Evolutionary conservation across 2,113 vertebrate species (phyloP).

Genomic region (Mormyrus lacerda): DNA sequence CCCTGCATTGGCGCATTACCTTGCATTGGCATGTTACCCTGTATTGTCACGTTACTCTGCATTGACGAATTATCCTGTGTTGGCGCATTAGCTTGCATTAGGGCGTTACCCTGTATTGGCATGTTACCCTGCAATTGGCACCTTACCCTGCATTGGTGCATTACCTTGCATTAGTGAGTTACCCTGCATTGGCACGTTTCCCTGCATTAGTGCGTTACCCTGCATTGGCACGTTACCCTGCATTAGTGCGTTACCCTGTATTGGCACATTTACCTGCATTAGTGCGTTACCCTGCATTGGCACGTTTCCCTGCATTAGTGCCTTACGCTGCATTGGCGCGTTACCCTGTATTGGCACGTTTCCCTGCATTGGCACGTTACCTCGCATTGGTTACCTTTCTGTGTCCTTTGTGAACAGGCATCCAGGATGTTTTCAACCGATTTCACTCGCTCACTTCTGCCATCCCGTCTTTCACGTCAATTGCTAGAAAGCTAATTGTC

Average conservation of each 20-base stretch:
- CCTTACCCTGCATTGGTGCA: rapidly evolving
- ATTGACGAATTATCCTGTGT: no score
- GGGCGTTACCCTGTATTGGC: no score
- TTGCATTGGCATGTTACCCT: background rate
- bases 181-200: background rate
- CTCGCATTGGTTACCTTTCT: background rate
- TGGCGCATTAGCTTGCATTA: background rate
- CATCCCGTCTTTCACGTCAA: background rate
- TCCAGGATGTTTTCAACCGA: background rate
- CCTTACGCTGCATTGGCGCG: no score
- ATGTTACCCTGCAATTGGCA: background rate
- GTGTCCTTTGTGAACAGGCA: background rate
- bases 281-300: background rate
- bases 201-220: background rate
- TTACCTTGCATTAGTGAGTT: background rate
- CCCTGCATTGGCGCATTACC: background rate
- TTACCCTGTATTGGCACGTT: background rate
- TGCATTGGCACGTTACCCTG: background rate
- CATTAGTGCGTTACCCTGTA: background rate
- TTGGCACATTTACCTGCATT: no score
- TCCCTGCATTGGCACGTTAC: background rate
- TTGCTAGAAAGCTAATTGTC: background rate
- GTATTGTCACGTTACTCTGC: no score
- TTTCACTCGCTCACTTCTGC: background rate
- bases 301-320: background rate